These are phyloP conservation scores for Eupithecia inturbata DNA, from an alignment of 2,888 invertebrate genomes.

Conservation along the genomic window DNA sequence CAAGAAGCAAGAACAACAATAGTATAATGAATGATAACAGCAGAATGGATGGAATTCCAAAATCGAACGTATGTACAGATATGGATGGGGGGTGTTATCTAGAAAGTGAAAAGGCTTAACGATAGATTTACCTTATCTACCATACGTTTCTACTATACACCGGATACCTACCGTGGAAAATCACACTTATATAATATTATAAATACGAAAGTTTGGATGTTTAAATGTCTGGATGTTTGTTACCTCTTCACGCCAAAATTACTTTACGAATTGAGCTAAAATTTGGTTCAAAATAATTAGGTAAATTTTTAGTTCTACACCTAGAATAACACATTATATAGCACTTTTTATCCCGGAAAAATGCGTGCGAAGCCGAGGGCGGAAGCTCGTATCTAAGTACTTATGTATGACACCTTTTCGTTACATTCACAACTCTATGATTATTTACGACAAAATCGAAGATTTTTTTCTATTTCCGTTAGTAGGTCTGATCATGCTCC, in stretches of 20 bases:
- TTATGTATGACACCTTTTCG: background rate
- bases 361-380: background rate
- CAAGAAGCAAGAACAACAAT: slow-evolving; percentile 15
- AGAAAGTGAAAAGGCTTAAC: background rate
- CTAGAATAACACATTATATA: background rate
- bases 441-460: background rate
- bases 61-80: no score
- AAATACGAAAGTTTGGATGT: background rate
- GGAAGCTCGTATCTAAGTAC: background rate
- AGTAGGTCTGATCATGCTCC: background rate
- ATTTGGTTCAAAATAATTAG: no score
- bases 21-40: slow-evolving; percentile 7
- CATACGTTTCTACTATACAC: background rate
- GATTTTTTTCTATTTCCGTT: background rate
- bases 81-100: no score
- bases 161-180: no score
- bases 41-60: background rate
- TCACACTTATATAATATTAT: background rate
- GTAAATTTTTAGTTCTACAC: background rate
- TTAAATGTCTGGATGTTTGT: no score
- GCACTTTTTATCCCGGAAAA: background rate
- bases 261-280: no score
- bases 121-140: background rate
- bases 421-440: background rate
- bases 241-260: no score